phyloP scores from a whole-genome alignment of 92 coral and sea anemone genomes.

The Hydrozoanthus gracilis region DNA sequence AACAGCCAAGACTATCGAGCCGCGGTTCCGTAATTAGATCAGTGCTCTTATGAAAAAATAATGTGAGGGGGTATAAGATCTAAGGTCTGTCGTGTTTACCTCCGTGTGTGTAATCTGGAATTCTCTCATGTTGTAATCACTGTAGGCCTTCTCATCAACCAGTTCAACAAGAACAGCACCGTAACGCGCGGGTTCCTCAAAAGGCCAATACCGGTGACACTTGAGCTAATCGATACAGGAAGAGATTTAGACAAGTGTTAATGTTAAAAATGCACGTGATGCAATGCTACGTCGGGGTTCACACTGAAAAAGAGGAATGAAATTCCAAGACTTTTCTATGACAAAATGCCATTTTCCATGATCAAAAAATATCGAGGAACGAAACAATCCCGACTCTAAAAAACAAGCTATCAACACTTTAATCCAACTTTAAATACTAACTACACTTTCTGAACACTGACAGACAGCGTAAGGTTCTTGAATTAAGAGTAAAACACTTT shows the following conservation, averaged over 20 bases:
- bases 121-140: slow-evolving; percentile 71
- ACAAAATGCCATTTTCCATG: no score
- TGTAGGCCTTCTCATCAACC: slow-evolving; percentile 69
- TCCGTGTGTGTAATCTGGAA: slow-evolving; percentile 91
- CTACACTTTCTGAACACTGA: no score
- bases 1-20: no score
- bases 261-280: not conserved
- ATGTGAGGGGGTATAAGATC: not conserved
- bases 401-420: no score
- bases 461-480: no score
- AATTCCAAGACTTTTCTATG: not conserved
- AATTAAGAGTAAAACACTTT: no score
- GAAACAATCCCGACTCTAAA: no score
- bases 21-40: not conserved
- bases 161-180: slow-evolving; percentile 83
- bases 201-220: slow-evolving; percentile 93
- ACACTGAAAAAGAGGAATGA: not conserved
- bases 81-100: slow-evolving; percentile 53
- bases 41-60: not conserved
- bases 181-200: slow-evolving; percentile 77
- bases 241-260: not conserved
- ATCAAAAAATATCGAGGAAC: no score
- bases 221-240: slow-evolving; percentile 56
- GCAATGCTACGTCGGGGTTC: not conserved
- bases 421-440: no score